These are phyloP conservation scores for Umimayanthus chanpuru DNA, from an alignment of 92 coral and sea anemone species.

Conservation along the genomic window DNA sequence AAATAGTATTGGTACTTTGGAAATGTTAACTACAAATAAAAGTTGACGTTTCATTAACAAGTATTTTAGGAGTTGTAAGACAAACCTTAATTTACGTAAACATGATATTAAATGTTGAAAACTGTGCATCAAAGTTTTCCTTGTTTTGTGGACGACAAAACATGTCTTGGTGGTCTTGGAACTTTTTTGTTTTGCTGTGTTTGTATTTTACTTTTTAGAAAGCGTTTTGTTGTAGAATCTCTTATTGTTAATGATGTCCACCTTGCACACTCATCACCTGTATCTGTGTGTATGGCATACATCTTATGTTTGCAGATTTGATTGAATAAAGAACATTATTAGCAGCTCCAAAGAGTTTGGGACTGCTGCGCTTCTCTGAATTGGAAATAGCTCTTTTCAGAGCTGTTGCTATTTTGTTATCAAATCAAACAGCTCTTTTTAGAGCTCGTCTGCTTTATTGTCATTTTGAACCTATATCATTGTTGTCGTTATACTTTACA, in stretches of 20 bases:
- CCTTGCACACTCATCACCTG: neutral
- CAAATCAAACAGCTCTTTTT: neutral
- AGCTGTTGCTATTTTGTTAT: neutral
- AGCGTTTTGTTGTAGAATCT: neutral
- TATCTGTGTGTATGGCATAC: neutral
- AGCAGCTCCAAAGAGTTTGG: neutral
- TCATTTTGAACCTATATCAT: neutral
- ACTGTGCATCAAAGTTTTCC: neutral
- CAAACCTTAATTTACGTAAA: neutral
- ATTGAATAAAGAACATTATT: neutral
- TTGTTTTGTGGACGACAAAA: neutral
- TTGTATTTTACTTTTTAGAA: neutral
- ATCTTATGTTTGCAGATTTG: neutral
- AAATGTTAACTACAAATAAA: neutral
- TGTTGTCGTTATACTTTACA: neutral
- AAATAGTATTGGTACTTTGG: too few relatives aligned
- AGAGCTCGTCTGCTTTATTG: slow-evolving; percentile 8
- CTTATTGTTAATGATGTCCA: neutral
- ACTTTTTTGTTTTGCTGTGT: neutral
- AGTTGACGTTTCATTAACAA: neutral
- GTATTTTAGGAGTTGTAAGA: neutral
- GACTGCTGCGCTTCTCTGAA: neutral
- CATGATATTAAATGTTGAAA: too few relatives aligned
- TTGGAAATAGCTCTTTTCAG: slow-evolving; percentile 17
- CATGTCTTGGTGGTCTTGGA: too few relatives aligned